Percentiles rank a stretch among this genome's conserved stretches.
These are phyloP conservation scores for Spodoptera litura DNA, from an alignment of 1,140 invertebrate species.

Conservation along the genomic window DNA sequence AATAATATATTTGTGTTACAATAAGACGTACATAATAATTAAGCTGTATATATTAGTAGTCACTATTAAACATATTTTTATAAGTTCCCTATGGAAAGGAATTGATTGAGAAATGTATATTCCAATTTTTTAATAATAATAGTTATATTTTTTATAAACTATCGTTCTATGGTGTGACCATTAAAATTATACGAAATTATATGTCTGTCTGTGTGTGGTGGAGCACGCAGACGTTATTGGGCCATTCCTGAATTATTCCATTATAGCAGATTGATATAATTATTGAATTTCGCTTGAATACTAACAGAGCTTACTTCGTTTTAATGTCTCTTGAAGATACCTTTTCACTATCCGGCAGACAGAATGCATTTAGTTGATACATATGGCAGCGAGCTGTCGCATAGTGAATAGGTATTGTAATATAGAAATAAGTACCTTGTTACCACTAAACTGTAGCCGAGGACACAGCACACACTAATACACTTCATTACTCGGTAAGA, in stretches of 20 bases:
- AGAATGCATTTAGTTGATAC: background rate
- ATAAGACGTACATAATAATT: conserved; percentile 45
- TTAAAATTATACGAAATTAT: conserved; percentile 20
- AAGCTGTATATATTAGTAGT: conserved; percentile 42
- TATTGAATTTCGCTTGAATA: conserved; percentile 27
- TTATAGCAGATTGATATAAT: conserved; percentile 8
- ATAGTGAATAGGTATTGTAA: background rate
- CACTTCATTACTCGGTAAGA: conserved; percentile 13
- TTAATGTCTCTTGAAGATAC: background rate
- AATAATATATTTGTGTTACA: conserved; percentile 42
- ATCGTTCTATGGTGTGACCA: conserved; percentile 44
- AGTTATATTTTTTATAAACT: conserved; percentile 45
- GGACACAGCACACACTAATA: conserved; percentile 5
- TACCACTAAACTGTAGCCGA: conserved; percentile 33
- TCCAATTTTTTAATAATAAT: conserved; percentile 36
- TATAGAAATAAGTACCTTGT: conserved; percentile 34
- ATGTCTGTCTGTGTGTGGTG: background rate
- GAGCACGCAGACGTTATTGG: background rate
- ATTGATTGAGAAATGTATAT: conserved; percentile 48
- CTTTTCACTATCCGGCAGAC: background rate
- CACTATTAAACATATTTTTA: conserved; percentile 38
- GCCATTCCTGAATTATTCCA: conserved; percentile 46
- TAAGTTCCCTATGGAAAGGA: conserved; percentile 46
- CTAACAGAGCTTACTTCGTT: conserved; percentile 31
- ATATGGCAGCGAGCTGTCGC: background rate